A percentile compares a stretch with the other conserved stretches of the same genome.
Conservation (phyloP, 2,888 invertebrate species). For the Tetrapedia diversipes region DNA sequence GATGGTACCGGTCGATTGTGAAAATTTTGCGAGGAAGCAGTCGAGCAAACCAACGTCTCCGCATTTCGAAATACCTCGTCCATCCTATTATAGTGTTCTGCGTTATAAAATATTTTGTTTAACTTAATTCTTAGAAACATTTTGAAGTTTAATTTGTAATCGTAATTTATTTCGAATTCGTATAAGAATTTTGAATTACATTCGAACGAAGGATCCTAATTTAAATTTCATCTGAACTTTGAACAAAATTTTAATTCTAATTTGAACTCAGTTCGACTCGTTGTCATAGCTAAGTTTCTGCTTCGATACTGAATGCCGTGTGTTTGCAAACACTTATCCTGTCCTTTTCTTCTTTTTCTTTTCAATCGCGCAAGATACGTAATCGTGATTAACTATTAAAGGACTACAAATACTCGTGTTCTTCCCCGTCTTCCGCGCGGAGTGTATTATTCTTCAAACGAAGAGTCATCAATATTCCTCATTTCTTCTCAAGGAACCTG, state of each 20-base stretch:
- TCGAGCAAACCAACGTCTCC: not conserved
- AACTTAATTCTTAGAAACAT: no score
- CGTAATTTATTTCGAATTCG: not conserved
- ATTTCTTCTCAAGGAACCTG: slow-evolving; percentile 13
- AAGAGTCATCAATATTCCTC: slow-evolving; percentile 5
- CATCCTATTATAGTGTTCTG: no score
- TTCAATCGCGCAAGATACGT: no score
- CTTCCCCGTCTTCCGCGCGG: not conserved
- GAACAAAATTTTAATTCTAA: not conserved
- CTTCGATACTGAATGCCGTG: not conserved
- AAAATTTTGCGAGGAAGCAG: slow-evolving; percentile 37
- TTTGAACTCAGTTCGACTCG: not conserved
- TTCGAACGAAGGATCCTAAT: not conserved
- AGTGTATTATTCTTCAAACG: not conserved
- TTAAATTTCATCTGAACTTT: not conserved
- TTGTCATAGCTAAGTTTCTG: no score
- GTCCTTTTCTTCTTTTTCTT: no score
- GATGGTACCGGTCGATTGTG: slow-evolving; percentile 39
- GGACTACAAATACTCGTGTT: not conserved
- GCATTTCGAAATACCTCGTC: not conserved
- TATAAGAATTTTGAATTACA: not conserved
- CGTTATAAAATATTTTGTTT: no score
- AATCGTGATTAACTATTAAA: not conserved
- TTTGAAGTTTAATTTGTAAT: no score
- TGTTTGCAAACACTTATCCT: not conserved